phyloP scores from a whole-genome alignment of 2,888 invertebrate species.

The Abscondita cerata region DNA sequence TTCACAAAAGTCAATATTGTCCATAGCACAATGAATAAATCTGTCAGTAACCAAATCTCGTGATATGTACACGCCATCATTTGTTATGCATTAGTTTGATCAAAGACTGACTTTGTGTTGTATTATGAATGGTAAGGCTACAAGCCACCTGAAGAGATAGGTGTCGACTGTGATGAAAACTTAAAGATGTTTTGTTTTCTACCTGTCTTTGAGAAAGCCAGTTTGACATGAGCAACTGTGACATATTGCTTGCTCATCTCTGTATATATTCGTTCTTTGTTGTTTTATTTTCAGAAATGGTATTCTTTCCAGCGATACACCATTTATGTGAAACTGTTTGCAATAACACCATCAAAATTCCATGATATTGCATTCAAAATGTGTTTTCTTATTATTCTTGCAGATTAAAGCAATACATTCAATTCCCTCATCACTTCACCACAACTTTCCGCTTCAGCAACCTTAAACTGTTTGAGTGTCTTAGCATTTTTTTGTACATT shows the following conservation, averaged over 20 bases:
- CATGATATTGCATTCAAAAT: slow-evolving; percentile 5
- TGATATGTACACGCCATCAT: slow-evolving; percentile 7
- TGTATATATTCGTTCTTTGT: slow-evolving; percentile 7
- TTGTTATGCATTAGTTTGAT: slow-evolving; percentile 9
- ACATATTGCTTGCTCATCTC: slow-evolving; percentile 7
- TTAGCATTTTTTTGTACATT: neutral
- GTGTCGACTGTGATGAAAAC: slow-evolving; percentile 4
- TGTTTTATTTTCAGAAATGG: neutral
- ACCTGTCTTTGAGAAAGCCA: slow-evolving; percentile 10
- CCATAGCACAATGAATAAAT: slow-evolving; percentile 15
- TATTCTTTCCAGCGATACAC: slow-evolving; percentile 5
- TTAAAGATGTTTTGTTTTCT: slow-evolving; percentile 7
- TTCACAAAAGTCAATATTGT: slow-evolving; percentile 11
- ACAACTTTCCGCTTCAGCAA: slow-evolving; percentile 5
- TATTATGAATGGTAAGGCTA: slow-evolving; percentile 8
- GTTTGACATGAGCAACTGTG: slow-evolving; percentile 6
- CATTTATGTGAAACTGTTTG: slow-evolving; percentile 7
- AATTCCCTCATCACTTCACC: slow-evolving; percentile 8
- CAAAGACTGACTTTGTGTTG: slow-evolving; percentile 7
- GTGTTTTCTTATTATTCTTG: slow-evolving; percentile 7
- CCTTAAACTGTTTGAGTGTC: neutral
- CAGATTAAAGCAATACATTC: slow-evolving; percentile 10
- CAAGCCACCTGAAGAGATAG: slow-evolving; percentile 4
- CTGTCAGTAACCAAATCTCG: slow-evolving; percentile 1
- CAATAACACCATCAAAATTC: slow-evolving; percentile 6